Evolutionary conservation across 2,888 invertebrate species (phyloP).

Genomic region (Euplexia lucipara): DNA sequence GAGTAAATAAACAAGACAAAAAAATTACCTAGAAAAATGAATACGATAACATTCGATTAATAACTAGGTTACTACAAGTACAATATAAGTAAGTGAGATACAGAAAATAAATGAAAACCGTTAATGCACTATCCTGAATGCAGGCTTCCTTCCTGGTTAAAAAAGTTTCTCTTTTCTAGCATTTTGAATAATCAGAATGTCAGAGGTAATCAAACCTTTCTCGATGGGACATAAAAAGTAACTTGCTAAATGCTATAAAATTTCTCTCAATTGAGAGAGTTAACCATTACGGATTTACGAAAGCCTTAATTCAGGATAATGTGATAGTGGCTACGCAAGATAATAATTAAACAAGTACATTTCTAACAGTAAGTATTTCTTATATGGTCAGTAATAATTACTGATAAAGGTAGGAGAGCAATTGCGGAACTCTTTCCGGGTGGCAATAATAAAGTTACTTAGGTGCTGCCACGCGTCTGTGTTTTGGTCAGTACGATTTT

Average conservation of each 20-base stretch:
- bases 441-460: not conserved
- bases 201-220: no score
- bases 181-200: no score
- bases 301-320: no score
- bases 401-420: not conserved
- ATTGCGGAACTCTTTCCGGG: not conserved
- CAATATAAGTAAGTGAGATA: not conserved
- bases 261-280: not conserved
- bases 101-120: not conserved
- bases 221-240: not conserved
- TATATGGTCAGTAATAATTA: not conserved
- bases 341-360: not conserved
- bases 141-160: not conserved
- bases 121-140: not conserved
- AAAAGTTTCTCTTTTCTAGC: not conserved
- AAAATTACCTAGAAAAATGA: no score
- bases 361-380: not conserved
- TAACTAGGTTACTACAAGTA: no score
- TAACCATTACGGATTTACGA: not conserved
- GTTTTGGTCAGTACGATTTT: not conserved
- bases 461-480: not conserved
- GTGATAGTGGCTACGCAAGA: not conserved
- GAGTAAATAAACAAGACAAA: no score
- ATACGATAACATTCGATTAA: no score
- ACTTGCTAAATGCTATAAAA: not conserved